phyloP scores from a whole-genome alignment of 2,888 invertebrate species.

The Cheilosia pagana region DNA sequence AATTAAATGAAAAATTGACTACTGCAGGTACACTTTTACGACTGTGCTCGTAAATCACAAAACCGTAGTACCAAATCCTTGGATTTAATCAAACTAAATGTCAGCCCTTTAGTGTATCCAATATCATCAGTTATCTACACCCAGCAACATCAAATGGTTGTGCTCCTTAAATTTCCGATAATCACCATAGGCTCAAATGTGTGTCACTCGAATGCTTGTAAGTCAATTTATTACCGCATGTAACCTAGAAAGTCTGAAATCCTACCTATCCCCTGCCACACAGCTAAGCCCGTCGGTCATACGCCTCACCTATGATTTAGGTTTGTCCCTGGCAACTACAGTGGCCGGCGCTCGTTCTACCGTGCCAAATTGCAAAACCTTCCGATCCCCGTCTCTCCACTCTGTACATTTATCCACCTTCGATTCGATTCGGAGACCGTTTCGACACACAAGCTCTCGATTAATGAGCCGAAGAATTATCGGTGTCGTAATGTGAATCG shows the following conservation, averaged over 20 bases:
- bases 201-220: slow-evolving; percentile 46
- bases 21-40: slow-evolving; percentile 26
- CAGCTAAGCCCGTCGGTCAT: slow-evolving; percentile 28
- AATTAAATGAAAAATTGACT: slow-evolving; percentile 49
- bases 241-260: slow-evolving; percentile 26
- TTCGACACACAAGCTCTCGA: slow-evolving; percentile 61
- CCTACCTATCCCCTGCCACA: not conserved
- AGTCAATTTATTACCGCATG: slow-evolving; percentile 65
- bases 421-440: slow-evolving; percentile 49
- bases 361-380: slow-evolving; percentile 46
- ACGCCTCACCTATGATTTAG: slow-evolving; percentile 43
- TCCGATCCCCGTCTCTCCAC: not conserved
- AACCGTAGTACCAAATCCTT: slow-evolving; percentile 28
- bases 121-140: slow-evolving; percentile 25
- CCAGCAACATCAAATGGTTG: not conserved
- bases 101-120: slow-evolving; percentile 38
- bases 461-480: slow-evolving; percentile 70
- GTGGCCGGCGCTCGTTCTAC: not conserved
- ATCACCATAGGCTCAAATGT: slow-evolving; percentile 41
- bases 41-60: slow-evolving; percentile 47
- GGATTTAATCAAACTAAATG: slow-evolving; percentile 66
- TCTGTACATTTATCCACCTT: slow-evolving; percentile 30
- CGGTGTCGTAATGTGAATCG: slow-evolving; percentile 56
- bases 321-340: slow-evolving; percentile 10
- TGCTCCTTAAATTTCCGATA: slow-evolving; percentile 43